phyloP scores from a whole-genome alignment of 2,888 invertebrate genomes.

The Odontocolon sp. region DNA sequence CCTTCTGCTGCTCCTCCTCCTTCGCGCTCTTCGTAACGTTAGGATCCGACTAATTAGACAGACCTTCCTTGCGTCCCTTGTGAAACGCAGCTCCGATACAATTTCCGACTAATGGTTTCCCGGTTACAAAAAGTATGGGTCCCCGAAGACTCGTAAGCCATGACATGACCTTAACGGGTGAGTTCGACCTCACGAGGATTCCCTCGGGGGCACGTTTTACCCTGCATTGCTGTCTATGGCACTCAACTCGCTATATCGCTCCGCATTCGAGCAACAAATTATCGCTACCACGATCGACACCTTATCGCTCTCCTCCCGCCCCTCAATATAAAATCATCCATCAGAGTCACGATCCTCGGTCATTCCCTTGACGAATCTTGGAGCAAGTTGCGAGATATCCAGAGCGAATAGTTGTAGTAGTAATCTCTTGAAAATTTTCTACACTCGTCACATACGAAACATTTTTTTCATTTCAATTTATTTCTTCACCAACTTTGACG shows the following conservation, averaged over 20 bases:
- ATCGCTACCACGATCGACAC: constrained; percentile 9
- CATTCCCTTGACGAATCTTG: not conserved
- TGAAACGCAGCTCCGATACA: constrained; percentile 39
- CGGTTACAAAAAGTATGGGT: constrained; percentile 29
- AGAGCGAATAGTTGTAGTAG: not conserved
- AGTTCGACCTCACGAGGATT: constrained; percentile 43
- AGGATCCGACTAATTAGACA: constrained; percentile 48
- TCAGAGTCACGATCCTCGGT: not conserved
- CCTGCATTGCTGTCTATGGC: not conserved
- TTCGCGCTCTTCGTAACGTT: not conserved
- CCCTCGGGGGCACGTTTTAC: constrained; percentile 14
- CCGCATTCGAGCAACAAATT: not conserved
- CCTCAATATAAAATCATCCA: constrained; percentile 43
- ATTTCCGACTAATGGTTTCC: constrained; percentile 53
- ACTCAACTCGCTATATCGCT: constrained; percentile 10
- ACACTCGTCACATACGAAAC: not conserved
- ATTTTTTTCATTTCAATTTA: too few relatives aligned
- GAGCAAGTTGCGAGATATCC: not conserved
- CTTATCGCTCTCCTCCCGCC: constrained; percentile 33
- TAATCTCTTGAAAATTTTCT: not conserved
- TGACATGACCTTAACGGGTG: constrained; percentile 28
- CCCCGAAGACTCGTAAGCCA: constrained; percentile 47
- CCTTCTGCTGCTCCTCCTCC: not conserved
- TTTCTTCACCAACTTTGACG: too few relatives aligned
- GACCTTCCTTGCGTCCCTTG: constrained; percentile 38